A percentile compares a stretch with the other conserved stretches of the same genome.
phyloP scores from a whole-genome alignment of 2,113 vertebrate species.

The Notarius quadriscutis region DNA sequence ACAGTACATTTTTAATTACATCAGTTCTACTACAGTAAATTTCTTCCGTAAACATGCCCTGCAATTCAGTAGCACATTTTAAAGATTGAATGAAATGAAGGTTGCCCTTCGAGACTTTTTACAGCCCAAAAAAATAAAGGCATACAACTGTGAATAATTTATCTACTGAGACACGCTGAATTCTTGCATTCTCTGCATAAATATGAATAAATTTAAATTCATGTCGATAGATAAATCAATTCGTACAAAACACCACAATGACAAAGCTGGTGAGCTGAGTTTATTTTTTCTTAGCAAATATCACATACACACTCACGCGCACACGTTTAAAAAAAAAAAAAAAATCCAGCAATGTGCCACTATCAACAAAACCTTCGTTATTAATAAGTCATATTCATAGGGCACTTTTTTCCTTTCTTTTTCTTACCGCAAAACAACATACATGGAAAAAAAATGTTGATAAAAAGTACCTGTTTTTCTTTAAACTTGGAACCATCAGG shows the following conservation, averaged over 20 bases:
- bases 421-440: constrained; percentile 3
- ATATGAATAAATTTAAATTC: not conserved
- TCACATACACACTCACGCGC: constrained; percentile 50
- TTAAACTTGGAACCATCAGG: constrained; percentile 43
- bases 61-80: not conserved
- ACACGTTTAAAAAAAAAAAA: not conserved
- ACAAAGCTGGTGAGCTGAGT: constrained; percentile 43
- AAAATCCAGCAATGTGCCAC: constrained; percentile 58
- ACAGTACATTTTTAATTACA: too few relatives aligned
- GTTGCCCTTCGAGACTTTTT: not conserved
- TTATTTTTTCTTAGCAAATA: constrained; percentile 37
- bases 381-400: constrained; percentile 6
- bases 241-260: not conserved
- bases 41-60: not conserved
- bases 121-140: not conserved
- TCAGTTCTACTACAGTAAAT: not conserved
- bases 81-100: not conserved
- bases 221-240: constrained; percentile 33
- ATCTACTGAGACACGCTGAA: not conserved
- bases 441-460: constrained; percentile 28
- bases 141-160: not conserved
- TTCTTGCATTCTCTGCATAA: not conserved
- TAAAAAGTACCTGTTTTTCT: constrained; percentile 41
- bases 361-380: constrained; percentile 34
- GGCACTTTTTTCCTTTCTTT: not conserved